Conservation (phyloP, 1,140 invertebrate genomes). For the Trichonephila clavipes region DNA sequence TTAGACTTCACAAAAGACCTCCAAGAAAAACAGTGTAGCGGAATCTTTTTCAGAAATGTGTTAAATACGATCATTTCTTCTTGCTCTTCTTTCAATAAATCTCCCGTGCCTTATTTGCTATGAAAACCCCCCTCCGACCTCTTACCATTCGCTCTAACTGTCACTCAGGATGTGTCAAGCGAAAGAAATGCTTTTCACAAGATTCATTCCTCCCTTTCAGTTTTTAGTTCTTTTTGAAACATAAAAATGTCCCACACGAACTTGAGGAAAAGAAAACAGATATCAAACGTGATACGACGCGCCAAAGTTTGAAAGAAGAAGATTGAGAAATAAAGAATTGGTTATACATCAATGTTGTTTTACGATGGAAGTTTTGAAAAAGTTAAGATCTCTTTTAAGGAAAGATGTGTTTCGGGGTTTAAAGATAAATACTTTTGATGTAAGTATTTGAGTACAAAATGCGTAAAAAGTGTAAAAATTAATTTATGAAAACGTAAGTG, state of each 20-base stretch:
- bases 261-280: not conserved
- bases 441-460: too few species aligned
- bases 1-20: too few species aligned
- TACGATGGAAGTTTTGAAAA: too few species aligned
- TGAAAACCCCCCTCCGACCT: not conserved
- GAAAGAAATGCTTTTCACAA: conserved; percentile 42
- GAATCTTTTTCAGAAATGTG: too few species aligned
- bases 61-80: not conserved
- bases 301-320: not conserved
- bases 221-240: not conserved
- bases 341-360: too few species aligned
- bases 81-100: not conserved
- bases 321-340: not conserved
- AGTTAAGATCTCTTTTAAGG: too few species aligned
- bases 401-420: too few species aligned
- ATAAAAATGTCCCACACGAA: conserved; percentile 5
- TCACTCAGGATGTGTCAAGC: conserved; percentile 10
- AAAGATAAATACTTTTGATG: too few species aligned
- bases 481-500: too few species aligned
- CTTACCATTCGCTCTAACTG: conserved; percentile 29
- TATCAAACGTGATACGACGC: not conserved
- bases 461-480: too few species aligned
- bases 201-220: not conserved
- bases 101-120: not conserved
- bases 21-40: too few species aligned